Base-by-base conservation (phyloP, 2,113 vertebrate genomes). In the Labeo catla region DNA sequence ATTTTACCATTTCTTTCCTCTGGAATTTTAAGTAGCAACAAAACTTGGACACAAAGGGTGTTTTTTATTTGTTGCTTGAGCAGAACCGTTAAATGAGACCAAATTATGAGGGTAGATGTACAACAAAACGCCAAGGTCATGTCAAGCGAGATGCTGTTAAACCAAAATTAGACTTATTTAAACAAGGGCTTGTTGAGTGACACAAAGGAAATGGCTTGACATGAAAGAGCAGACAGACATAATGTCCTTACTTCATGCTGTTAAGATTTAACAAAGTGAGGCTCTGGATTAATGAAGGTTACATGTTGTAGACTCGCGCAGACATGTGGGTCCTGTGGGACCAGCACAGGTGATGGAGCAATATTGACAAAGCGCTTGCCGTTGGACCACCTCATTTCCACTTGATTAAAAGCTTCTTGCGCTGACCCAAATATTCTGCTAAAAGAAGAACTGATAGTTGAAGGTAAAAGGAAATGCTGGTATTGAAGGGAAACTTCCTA, bases 81-180 rank as follows among this genome's bases (percentile, higher is more conserved):
- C 61, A 79, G 52, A 76, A 72, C 52, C 43, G 61, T 80, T 73
- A 89, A 89, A 88, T 90, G 68, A 21, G 70, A 84, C 79, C n/a
- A 83, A 87, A 86, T 88, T 72, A 89, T 90, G 86, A 84, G 81
- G 84, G 79, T 36, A 80, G 68, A 89, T 52, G 6, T 73, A 73
- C 34, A 87, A 85, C 85, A 82, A 76, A 47, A 57, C 28, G 6
- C 49, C 19, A 77, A 72, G 63, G 81, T 86, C 84, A 76, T 28
- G 49, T 72, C 70, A 83, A 54, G 54, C 21, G 16, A 52, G 63
- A 39, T 49, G 28, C 54, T 23, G 66, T 65, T 66, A 34, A 43
- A 81, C 11, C 59, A 83, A 87, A 78, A 76, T 39, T 76, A 86
- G 23, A 10, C 68, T 45, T 77, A 83, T 90, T 61, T 84, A 50